Base-by-base conservation (phyloP, 2,113 vertebrate genomes). In the Pagrus major region DNA sequence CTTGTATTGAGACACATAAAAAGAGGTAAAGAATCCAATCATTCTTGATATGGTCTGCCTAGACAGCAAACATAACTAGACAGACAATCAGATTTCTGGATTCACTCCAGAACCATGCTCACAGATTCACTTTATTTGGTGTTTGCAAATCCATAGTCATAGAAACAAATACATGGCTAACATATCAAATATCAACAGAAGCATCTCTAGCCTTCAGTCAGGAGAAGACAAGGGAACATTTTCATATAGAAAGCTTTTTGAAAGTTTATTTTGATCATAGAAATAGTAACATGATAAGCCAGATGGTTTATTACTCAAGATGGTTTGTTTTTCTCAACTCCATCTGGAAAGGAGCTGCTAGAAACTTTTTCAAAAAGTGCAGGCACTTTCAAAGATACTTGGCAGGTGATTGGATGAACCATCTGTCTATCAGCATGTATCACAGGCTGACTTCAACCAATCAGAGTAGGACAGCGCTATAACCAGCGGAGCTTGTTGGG, bases 21-120 rank as follows among this genome's bases (percentile, higher is more conserved):
- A 44, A 15, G 80, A 91, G 82, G 71, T 27, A 80, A 82, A 20
- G 73, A 93, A 92, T 94, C 85, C 88, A 89, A 76, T 81, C 77
- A 87, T 91, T 94, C 85, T 83, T 78, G 31, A 77, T 81, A 71
- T 83, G 80, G 71, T 51, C 78, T 63, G 49, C 55, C 64, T 75
- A 90, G 81, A 85, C 70, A 80, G 86, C 83, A 91, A 92, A 88
- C 88, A 87, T 31, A 23, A 61, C 49, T n/a, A 20, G 5, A 16
- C 64, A 76, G 80, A 70, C 80, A 83, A 83, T 87, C 65, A 55
- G 66, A 65, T 72, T 51, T 76, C 65, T 77, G 78, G 33, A 52
- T 88, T 85, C 78, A 27, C 75, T 66, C 68, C 78, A 49, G 82
- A 46, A 74, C 66, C 60, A 72, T 77, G 81, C 84, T 86, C 74